A percentile compares a stretch with the other conserved stretches of the same genome.
Conservation (phyloP, 2,888 invertebrate species). For the Allolobophora icterica region DNA sequence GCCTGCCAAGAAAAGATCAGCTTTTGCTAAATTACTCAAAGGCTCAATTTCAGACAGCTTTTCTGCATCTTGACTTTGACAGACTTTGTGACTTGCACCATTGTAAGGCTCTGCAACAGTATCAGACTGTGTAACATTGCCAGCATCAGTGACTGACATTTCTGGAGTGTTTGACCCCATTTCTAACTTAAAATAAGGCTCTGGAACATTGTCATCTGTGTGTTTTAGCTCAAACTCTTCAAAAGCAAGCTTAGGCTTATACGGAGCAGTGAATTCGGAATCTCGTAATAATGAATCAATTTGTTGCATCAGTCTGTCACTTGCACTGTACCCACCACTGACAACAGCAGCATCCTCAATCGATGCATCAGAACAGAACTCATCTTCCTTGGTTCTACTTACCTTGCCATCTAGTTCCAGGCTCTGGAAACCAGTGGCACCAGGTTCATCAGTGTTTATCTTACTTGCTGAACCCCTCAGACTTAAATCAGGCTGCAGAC, state of each 20-base stretch:
- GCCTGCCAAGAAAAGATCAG: not conserved
- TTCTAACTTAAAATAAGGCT: not conserved
- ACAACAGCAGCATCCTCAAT: not conserved
- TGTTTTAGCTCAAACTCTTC: not conserved
- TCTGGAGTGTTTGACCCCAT: not conserved
- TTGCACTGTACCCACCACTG: not conserved
- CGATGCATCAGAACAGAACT: not conserved
- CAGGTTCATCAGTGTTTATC: not conserved
- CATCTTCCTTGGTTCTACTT: not conserved
- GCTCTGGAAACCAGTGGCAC: not conserved
- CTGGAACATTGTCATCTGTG: not conserved
- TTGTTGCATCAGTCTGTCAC: not conserved
- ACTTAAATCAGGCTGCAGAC: not conserved
- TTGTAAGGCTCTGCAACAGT: not conserved
- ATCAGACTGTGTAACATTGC: not conserved
- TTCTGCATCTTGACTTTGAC: not conserved
- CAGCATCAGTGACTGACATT: not conserved
- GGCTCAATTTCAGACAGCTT: constrained; percentile 1
- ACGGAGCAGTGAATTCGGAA: not conserved
- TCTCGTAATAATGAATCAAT: not conserved
- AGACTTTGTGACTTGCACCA: not conserved
- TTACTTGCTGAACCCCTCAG: not conserved
- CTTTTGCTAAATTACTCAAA: not conserved
- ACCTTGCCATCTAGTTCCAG: not conserved
- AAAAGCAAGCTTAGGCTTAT: not conserved